Conservation (phyloP, 2,113 vertebrate genomes). For the Harpagus bidentatus region DNA sequence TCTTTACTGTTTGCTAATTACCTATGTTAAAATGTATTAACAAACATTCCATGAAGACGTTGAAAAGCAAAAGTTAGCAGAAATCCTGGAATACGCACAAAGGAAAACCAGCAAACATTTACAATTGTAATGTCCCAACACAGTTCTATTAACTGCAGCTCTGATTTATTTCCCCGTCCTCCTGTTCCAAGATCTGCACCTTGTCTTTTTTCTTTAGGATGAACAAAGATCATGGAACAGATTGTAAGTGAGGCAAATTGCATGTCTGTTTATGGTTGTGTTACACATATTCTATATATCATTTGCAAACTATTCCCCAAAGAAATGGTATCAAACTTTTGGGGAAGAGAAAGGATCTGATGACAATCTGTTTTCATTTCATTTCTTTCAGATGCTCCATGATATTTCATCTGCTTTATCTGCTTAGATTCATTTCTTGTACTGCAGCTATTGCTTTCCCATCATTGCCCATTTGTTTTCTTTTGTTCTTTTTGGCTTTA, state of each 20-base stretch:
- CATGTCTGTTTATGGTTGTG: slow-evolving; percentile 68
- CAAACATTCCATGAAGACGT: background rate
- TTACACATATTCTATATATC: slow-evolving; percentile 69
- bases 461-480: background rate
- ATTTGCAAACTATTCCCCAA: slow-evolving; percentile 75
- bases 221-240: slow-evolving; percentile 75
- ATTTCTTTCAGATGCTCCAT: slow-evolving; percentile 66
- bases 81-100: slow-evolving; percentile 52
- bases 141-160: slow-evolving; percentile 62
- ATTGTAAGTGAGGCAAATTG: slow-evolving; percentile 73
- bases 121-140: background rate
- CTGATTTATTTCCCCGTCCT: slow-evolving; percentile 55
- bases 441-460: slow-evolving; percentile 3
- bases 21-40: background rate
- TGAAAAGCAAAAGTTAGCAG: background rate
- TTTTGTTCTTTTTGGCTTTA: slow-evolving; percentile 54
- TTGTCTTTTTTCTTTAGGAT: slow-evolving; percentile 55
- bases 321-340: slow-evolving; percentile 75
- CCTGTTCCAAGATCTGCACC: slow-evolving; percentile 38
- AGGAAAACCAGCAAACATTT: background rate
- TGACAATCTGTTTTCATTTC: slow-evolving; percentile 72
- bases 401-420: slow-evolving; percentile 47
- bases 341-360: slow-evolving; percentile 60
- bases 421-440: slow-evolving; percentile 36
- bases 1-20: background rate